Evolutionary conservation across 2,888 invertebrate species (phyloP).

Genomic region (Matsumyia berberina): DNA sequence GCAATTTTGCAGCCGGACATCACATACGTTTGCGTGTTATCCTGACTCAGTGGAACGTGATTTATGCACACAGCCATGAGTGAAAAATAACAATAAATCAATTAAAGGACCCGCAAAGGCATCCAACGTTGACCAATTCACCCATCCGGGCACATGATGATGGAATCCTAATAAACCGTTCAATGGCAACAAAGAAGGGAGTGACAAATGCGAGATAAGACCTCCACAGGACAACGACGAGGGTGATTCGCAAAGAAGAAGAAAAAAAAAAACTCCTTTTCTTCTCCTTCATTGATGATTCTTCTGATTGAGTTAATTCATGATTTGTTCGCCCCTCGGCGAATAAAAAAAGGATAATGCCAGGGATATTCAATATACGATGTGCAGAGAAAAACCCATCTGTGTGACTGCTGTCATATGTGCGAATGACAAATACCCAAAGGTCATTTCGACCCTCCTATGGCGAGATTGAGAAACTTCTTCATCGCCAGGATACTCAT

Average conservation of each 20-base stretch:
- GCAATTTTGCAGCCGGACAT: slow-evolving; percentile 2
- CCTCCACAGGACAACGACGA: neutral
- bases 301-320: slow-evolving; percentile 73
- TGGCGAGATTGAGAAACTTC: slow-evolving; percentile 70
- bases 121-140: slow-evolving; percentile 12
- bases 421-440: slow-evolving; percentile 73
- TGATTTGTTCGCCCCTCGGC: slow-evolving; percentile 35
- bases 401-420: slow-evolving; percentile 70
- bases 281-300: slow-evolving; percentile 34
- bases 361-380: slow-evolving; percentile 62
- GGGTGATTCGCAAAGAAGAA: neutral
- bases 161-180: slow-evolving; percentile 55
- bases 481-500: slow-evolving; percentile 57
- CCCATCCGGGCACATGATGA: slow-evolving; percentile 2
- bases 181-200: slow-evolving; percentile 37
- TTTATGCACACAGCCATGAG: slow-evolving; percentile 20
- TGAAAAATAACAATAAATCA: slow-evolving; percentile 65
- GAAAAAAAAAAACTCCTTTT: slow-evolving; percentile 22
- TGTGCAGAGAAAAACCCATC: slow-evolving; percentile 31
- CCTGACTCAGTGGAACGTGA: slow-evolving; percentile 61
- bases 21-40: slow-evolving; percentile 13
- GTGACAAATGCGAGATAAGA: slow-evolving; percentile 65
- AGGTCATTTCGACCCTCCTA: slow-evolving; percentile 68
- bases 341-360: neutral
- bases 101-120: slow-evolving; percentile 44